These are phyloP conservation scores for Brienomyrus longianalis DNA, from an alignment of 2,113 vertebrate genomes.

Conservation along the genomic window DNA sequence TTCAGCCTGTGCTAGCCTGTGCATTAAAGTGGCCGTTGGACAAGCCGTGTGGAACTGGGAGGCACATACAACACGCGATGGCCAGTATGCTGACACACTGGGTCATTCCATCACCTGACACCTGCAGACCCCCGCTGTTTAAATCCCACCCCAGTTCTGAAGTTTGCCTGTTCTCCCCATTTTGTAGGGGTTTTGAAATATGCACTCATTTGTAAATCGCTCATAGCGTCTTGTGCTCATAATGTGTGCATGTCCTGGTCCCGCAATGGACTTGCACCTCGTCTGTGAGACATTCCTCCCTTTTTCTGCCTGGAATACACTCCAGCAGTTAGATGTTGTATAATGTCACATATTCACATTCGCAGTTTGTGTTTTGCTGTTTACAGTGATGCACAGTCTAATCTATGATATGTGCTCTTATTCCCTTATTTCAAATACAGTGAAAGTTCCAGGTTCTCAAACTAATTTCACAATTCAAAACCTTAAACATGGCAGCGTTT, in stretches of 20 bases:
- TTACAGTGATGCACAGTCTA: neutral
- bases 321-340: neutral
- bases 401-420: neutral
- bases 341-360: neutral
- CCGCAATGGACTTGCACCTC: neutral
- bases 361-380: neutral
- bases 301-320: neutral
- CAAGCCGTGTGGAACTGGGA: neutral
- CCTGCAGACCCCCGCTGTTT: neutral
- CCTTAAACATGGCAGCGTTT: conserved; percentile 35
- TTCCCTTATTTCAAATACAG: conserved; percentile 21
- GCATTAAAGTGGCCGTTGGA: neutral
- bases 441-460: conserved; percentile 38
- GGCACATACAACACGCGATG: neutral
- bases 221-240: neutral
- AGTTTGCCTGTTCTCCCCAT: neutral
- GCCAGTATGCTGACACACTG: neutral
- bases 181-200: neutral
- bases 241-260: neutral
- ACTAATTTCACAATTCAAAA: conserved; percentile 30
- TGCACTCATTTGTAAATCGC: neutral
- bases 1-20: neutral
- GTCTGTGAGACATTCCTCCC: neutral
- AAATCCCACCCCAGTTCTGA: neutral
- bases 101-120: neutral